These are phyloP conservation scores for Nycteola revayana DNA, from an alignment of 2,888 invertebrate genomes.

Conservation along the genomic window DNA sequence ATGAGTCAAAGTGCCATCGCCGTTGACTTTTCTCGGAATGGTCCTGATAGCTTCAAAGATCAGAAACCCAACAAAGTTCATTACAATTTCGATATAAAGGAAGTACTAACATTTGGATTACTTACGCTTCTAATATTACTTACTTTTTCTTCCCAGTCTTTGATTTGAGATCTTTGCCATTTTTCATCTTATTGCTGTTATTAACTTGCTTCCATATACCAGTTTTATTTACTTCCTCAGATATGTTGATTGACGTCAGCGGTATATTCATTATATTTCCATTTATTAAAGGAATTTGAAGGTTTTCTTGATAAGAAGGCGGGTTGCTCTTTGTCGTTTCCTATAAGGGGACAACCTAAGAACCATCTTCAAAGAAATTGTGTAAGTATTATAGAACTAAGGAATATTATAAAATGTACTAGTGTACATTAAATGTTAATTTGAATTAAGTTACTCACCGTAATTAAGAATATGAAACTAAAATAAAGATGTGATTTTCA, in stretches of 20 bases:
- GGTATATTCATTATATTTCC: constrained; percentile 96
- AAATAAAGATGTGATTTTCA: constrained; percentile 37
- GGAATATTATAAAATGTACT: constrained; percentile 9
- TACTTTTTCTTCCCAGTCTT: constrained; percentile 73
- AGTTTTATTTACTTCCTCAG: constrained; percentile 96
- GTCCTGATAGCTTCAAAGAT: too few species aligned
- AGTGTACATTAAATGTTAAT: too few species aligned
- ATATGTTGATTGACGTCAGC: constrained; percentile 91
- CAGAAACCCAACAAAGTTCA: too few species aligned
- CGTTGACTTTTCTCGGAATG: too few species aligned
- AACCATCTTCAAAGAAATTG: constrained; percentile 29
- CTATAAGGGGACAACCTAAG: constrained; percentile 60
- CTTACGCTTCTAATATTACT: constrained; percentile 28
- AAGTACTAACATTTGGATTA: not conserved
- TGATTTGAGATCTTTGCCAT: constrained; percentile 59
- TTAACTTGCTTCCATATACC: constrained; percentile 97
- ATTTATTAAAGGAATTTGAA: constrained; percentile 93
- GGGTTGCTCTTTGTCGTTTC: constrained; percentile 73
- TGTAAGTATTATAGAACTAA: too few species aligned
- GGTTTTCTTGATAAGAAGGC: constrained; percentile 83
- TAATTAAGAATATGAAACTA: constrained; percentile 30
- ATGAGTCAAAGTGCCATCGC: too few species aligned
- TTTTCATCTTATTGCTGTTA: constrained; percentile 82
- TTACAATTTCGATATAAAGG: too few species aligned
- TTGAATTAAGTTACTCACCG: constrained; percentile 36